Percentiles rank a stretch among this genome's conserved stretches.
phyloP scores from a whole-genome alignment of 2,113 vertebrate species.

The Phasianus colchicus region DNA sequence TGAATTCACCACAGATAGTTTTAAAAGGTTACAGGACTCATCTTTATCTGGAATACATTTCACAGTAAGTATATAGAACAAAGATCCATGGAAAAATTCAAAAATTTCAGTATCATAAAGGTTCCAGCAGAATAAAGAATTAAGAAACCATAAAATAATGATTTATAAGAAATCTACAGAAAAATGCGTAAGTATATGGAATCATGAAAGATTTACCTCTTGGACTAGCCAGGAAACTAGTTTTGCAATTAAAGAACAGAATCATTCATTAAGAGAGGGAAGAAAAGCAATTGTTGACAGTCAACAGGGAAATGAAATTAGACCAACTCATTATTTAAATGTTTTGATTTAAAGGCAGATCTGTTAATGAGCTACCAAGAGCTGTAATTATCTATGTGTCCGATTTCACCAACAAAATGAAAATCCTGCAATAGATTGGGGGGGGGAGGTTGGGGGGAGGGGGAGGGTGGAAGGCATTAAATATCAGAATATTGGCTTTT shows the following conservation, averaged over 20 bases:
- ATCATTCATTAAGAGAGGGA: conserved; percentile 25
- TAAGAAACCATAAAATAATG: not conserved
- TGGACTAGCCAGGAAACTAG: not conserved
- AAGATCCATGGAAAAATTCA: not conserved
- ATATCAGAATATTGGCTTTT: not conserved
- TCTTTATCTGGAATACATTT: not conserved
- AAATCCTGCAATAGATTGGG: not conserved
- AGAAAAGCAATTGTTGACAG: conserved; percentile 35
- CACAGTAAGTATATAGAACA: not conserved
- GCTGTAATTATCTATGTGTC: conserved; percentile 44
- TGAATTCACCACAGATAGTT: not conserved
- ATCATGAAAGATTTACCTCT: not conserved
- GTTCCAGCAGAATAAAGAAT: not conserved
- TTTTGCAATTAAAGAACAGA: conserved; percentile 20
- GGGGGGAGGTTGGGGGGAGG: not conserved
- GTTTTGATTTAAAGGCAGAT: conserved; percentile 50
- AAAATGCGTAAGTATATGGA: not conserved
- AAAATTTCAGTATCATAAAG: not conserved
- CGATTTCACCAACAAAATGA: conserved; percentile 34
- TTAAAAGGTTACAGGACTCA: not conserved
- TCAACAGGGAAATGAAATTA: conserved; percentile 62
- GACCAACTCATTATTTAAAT: conserved; percentile 59
- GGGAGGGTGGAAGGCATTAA: not conserved
- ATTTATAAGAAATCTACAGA: not conserved
- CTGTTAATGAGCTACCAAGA: conserved; percentile 59